Base-by-base conservation (phyloP, 1,140 invertebrate genomes). In the Diorhabda sublineata region DNA sequence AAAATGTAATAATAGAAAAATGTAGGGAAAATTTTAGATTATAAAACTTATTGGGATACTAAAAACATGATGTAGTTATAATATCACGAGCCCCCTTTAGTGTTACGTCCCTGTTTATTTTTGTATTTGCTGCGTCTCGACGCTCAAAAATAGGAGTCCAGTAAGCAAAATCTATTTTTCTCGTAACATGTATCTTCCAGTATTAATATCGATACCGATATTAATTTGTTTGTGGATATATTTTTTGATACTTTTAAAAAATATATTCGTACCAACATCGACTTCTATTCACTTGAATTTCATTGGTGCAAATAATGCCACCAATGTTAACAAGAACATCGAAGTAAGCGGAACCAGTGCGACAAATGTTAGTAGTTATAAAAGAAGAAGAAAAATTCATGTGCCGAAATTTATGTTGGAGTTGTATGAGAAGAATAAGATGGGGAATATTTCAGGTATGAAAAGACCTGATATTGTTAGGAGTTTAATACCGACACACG, bases 341-440 rank as follows among this genome's bases (percentile, higher is more conserved):
- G 59, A 4, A 61, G 6, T 5, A 61, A 61, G 42, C 42, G 4
- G 2, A 41, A 11, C 59, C 8, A 42, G 4, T 67, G 3, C 3
- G 3, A 59, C 59, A 6, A 60, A 60, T 45, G 44, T 45, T 67
- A 56, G 57, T 60, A 4, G 44, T 26, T 61, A 65, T 6, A 68
- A 64, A 42, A 74, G 65, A 11, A 76, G 74, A 62, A 77, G 75
- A 61, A 52, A 52, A 52, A 72, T 72, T 45, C 77, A 80, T 62
- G 71, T 80, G 26, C 77, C 79, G 2, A 80, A 78, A 66, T 77
- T 80, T 64, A 80, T 81, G 75, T 58, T 81, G 64, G 73, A 81
- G 42, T 72, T 87, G 8, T 80, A 80, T 60, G 76, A 80, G 58
- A 73, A 73, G 45, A 74, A 74, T n/a, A 77, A 76, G 69, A 73